A percentile compares a stretch with the other conserved stretches of the same genome.
phyloP scores from a whole-genome alignment of 2,888 invertebrate genomes.

The Parapristionchus giblindavisi region DNA sequence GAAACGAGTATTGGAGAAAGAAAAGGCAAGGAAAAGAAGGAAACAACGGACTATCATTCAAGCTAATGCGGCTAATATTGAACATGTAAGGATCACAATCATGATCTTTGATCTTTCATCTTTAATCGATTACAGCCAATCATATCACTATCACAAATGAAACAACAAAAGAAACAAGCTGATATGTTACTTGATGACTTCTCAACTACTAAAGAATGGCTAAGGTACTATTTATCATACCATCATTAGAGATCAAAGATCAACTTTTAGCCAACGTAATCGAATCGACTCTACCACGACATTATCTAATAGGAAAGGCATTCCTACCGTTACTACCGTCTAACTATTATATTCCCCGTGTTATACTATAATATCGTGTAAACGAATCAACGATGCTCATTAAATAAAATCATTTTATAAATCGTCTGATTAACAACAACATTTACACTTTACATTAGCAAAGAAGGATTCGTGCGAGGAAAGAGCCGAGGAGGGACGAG shows the following conservation, averaged over 20 bases:
- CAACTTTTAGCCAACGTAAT: constrained; percentile 26
- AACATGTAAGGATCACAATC: constrained; percentile 17
- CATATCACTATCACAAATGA: constrained; percentile 74
- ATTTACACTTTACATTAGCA: constrained; percentile 28
- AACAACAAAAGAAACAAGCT: constrained; percentile 44
- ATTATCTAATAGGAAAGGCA: background rate
- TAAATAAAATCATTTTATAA: constrained; percentile 22
- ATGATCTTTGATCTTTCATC: too few relatives aligned
- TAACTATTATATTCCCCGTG: background rate
- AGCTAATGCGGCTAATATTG: constrained; percentile 53
- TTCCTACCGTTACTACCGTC: constrained; percentile 32
- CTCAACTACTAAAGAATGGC: constrained; percentile 33
- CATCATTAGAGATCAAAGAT: background rate
- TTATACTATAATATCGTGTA: background rate
- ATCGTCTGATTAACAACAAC: constrained; percentile 34
- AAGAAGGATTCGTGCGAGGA: constrained; percentile 1
- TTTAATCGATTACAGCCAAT: constrained; percentile 64
- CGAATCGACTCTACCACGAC: constrained; percentile 3
- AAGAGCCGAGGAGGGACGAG: constrained; percentile 1
- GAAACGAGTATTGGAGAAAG: constrained; percentile 80
- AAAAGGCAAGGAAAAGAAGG: constrained; percentile 76
- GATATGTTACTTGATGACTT: constrained; percentile 33
- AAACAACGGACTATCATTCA: constrained; percentile 70
- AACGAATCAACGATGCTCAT: background rate
- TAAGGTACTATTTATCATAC: constrained; percentile 4